Evolutionary conservation across 2,113 vertebrate species (phyloP).

Genomic region (Hippocampus mohnikei): DNA sequence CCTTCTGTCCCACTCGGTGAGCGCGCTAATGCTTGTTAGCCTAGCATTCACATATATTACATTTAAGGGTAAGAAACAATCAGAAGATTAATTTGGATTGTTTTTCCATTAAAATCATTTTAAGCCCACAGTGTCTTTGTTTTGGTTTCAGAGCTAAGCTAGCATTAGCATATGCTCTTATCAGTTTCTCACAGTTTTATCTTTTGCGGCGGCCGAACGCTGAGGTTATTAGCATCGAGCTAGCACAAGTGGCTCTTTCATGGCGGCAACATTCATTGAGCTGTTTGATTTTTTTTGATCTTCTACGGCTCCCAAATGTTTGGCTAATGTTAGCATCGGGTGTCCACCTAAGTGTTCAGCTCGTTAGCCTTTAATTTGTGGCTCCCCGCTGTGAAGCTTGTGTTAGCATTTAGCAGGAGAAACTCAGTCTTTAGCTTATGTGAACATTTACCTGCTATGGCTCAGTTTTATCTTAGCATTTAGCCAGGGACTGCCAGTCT

Average conservation of each 20-base stretch:
- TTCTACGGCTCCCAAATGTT: too few species aligned
- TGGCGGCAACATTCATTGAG: too few species aligned
- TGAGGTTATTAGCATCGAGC: neutral
- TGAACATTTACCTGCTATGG: neutral
- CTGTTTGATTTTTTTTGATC: too few species aligned
- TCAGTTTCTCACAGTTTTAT: neutral
- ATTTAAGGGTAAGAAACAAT: too few species aligned
- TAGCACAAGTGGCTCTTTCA: too few species aligned
- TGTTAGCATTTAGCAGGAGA: too few species aligned
- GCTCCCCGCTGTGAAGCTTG: too few species aligned
- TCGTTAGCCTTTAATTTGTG: too few species aligned
- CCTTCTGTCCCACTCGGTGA: slow-evolving; percentile 51
- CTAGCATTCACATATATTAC: too few species aligned
- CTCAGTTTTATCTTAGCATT: too few species aligned
- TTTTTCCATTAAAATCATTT: neutral
- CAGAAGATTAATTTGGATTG: neutral
- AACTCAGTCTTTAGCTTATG: neutral
- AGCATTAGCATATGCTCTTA: neutral
- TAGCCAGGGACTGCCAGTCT: neutral
- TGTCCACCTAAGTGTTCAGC: too few species aligned
- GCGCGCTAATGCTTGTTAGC: neutral
- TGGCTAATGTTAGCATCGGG: too few species aligned
- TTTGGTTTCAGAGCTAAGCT: neutral
- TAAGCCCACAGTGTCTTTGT: neutral
- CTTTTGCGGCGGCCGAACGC: neutral